Percentiles rank a stretch among this genome's conserved stretches.
These are phyloP conservation scores for Lasiurus borealis DNA, from an alignment of 2,113 vertebrate genomes.

Conservation along the genomic window DNA sequence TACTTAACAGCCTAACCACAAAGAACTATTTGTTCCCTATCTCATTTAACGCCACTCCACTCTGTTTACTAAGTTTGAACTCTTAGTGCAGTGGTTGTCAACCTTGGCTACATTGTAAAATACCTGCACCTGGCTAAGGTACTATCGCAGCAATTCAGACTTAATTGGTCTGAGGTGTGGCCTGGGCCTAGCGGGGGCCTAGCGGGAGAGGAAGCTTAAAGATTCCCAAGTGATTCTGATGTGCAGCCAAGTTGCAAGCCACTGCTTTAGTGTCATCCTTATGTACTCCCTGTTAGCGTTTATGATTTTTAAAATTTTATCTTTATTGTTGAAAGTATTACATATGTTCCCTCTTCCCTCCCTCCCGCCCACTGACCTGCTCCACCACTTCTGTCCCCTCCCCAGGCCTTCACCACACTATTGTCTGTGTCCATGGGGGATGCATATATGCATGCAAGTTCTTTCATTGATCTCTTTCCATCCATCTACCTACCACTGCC, in stretches of 20 bases:
- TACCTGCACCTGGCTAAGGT: not conserved
- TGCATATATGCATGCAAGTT: too few relatives aligned
- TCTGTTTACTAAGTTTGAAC: constrained; percentile 12
- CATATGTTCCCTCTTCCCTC: rapidly evolving
- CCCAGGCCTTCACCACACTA: too few relatives aligned
- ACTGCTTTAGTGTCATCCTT: not conserved
- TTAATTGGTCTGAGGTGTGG: not conserved
- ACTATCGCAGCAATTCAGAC: not conserved
- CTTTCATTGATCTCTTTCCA: too few relatives aligned
- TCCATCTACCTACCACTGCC: too few relatives aligned
- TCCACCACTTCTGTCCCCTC: too few relatives aligned
- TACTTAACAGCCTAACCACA: constrained; percentile 54
- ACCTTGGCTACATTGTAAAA: not conserved
- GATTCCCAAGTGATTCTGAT: constrained; percentile 12
- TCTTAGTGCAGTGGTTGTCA: not conserved
- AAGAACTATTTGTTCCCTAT: constrained; percentile 69
- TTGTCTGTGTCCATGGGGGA: too few relatives aligned
- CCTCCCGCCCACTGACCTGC: too few relatives aligned
- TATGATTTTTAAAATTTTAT: not conserved
- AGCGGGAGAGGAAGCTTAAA: not conserved
- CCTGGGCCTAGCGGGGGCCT: not conserved
- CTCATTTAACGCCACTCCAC: constrained; percentile 55
- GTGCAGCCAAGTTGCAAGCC: constrained; percentile 6
- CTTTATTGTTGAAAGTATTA: too few relatives aligned
- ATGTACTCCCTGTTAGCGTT: not conserved